Evolutionary conservation across 2,797 vertebrate species (phyloP).

Genomic region (Cephalopachus bancanus): DNA sequence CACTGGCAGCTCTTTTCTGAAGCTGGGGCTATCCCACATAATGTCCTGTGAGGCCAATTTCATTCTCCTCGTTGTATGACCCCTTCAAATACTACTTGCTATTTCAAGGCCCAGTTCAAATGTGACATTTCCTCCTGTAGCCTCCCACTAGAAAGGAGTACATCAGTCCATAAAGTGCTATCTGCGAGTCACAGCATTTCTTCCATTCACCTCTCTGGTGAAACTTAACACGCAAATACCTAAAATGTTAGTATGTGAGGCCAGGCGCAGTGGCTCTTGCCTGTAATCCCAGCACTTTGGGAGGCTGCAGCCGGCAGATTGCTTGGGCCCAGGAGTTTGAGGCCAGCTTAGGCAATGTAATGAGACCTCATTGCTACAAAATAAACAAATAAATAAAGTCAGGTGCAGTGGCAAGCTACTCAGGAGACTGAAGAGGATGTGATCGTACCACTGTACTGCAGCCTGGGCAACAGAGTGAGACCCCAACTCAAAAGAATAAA

Average conservation of each 20-base stretch:
- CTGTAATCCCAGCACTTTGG: too few relatives aligned
- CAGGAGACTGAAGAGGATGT: too few relatives aligned
- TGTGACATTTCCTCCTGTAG: neutral
- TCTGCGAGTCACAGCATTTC: neutral
- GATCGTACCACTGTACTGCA: too few relatives aligned
- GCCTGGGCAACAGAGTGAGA: too few relatives aligned
- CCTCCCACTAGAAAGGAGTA: neutral
- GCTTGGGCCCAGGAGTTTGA: too few relatives aligned
- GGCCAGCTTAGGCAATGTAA: too few relatives aligned
- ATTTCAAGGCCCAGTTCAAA: neutral
- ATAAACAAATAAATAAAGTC: too few relatives aligned
- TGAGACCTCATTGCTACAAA: too few relatives aligned
- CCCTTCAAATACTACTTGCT: neutral
- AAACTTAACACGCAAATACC: neutral
- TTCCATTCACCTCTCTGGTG: neutral
- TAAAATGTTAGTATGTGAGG: neutral
- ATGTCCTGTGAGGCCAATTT: neutral
- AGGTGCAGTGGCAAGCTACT: too few relatives aligned
- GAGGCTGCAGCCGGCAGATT: too few relatives aligned
- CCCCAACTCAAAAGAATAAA: too few relatives aligned
- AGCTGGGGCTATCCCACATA: neutral
- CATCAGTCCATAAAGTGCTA: neutral
- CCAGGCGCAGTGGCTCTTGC: too few relatives aligned
- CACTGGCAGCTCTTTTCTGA: neutral
- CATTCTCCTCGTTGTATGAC: neutral